Evolutionary conservation across 1,140 invertebrate genomes (phyloP).

Genomic region (Ips typographus): DNA sequence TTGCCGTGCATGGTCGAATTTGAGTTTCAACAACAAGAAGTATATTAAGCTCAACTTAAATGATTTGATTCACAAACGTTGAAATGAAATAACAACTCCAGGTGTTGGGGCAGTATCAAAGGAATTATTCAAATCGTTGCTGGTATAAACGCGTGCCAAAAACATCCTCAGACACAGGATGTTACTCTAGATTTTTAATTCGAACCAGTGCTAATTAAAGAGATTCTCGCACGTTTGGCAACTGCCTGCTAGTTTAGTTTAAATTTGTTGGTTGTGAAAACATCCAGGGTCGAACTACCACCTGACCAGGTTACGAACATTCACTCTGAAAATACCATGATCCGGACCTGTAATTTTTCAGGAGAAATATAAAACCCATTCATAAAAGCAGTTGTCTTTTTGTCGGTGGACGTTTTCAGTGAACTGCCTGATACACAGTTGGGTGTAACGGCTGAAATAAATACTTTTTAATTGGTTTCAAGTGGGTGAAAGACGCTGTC

Average conservation of each 20-base stretch:
- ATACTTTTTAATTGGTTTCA: constrained; percentile 32
- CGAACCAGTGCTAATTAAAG: constrained; percentile 25
- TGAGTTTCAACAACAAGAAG: no score
- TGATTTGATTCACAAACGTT: no score
- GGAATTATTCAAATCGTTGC: neutral
- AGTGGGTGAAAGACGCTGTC: constrained; percentile 23
- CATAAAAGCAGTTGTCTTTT: constrained; percentile 28
- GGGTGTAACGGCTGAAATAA: constrained; percentile 29
- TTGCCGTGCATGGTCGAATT: neutral
- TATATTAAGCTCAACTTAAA: no score
- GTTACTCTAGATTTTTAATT: constrained; percentile 31
- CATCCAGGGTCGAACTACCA: no score
- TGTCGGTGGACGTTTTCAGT: constrained; percentile 14
- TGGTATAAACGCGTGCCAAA: constrained; percentile 22
- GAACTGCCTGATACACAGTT: constrained; percentile 24
- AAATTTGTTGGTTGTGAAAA: no score
- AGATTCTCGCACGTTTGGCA: constrained; percentile 23
- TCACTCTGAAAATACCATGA: neutral
- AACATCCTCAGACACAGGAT: constrained; percentile 28
- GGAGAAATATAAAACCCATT: constrained; percentile 13
- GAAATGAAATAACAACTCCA: neutral
- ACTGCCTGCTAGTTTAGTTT: neutral
- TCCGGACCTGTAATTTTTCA: neutral
- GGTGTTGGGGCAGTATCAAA: neutral
- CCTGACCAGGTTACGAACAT: neutral